phyloP scores from a whole-genome alignment of 2,888 invertebrate genomes.

The Tachystola acroxantha region DNA sequence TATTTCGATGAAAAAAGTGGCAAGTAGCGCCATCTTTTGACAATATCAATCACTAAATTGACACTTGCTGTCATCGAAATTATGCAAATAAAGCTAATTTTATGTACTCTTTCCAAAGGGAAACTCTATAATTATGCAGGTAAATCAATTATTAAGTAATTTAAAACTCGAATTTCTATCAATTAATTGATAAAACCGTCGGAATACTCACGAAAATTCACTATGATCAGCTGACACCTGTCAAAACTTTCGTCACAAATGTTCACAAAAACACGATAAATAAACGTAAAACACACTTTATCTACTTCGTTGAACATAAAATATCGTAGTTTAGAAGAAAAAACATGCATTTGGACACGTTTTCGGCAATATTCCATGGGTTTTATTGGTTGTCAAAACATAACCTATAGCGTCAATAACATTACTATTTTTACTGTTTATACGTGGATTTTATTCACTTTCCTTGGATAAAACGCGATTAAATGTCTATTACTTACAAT shows the following conservation, averaged over 20 bases:
- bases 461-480: not conserved
- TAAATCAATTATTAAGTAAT: too few species aligned
- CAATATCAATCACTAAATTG: conserved; percentile 17
- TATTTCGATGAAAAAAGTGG: not conserved
- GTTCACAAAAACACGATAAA: conserved; percentile 60
- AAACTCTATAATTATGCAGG: conserved; percentile 5
- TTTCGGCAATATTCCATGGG: conserved; percentile 67
- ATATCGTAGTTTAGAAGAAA: conserved; percentile 24
- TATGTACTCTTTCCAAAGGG: not conserved
- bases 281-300: conserved; percentile 33
- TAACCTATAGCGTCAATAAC: conserved; percentile 49
- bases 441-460: not conserved
- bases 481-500: too few species aligned
- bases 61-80: conserved; percentile 32
- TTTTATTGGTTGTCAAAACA: conserved; percentile 31
- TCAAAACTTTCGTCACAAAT: conserved; percentile 72
- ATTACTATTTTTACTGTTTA: conserved; percentile 19
- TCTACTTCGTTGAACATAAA: conserved; percentile 20
- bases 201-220: conserved; percentile 41
- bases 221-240: conserved; percentile 64
- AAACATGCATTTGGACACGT: conserved; percentile 37
- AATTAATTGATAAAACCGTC: conserved; percentile 9
- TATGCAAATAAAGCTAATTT: conserved; percentile 14
- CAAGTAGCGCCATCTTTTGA: conserved; percentile 46
- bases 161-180: too few species aligned